Evolutionary conservation across 2,113 vertebrate genomes (phyloP), one percentile per base, ranked within the genome.

Genomic region (Edolisoma coerulescens): DNA sequence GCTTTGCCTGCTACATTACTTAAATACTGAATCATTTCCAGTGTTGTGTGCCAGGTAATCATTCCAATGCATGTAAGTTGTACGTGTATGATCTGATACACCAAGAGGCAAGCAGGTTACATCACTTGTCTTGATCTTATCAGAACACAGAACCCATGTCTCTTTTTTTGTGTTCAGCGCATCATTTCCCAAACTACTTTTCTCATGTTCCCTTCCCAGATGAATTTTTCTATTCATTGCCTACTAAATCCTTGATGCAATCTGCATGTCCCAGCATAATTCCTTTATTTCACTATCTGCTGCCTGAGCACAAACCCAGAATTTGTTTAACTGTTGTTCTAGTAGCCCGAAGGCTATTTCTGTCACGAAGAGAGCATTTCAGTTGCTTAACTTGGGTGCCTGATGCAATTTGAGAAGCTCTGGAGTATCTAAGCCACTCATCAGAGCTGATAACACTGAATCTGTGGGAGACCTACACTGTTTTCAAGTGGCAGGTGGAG

Each of bases 1-100:
- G 19, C 39, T 84, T 59, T 84, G 71, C 89, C 86, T 95, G 92
- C 49, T 81, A 44, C 59, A 86, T 39, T 77, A 74, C 76, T 95
- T 93, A 93, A 94, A 80, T 74, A 78, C 74, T 94, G 77, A 96
- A 94, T 82, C 61, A 71, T 41, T 95, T 91, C 94, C 91, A 92
- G 69, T 71, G 57, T 68, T 28, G 19, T 21, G 44, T 93, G 91
- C 94, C 95, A 96, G 87, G 80, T 61, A 92, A 71, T 91, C 56
- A 52, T 74, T 94, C 56, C 5, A 39, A 65, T 84, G 45, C 27
- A 57, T 92, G 61, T 89, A 75, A 89, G 32, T 47, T 94, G 64
- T 75, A 84, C 77, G 69, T 49, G 53, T 61, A 87, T 79, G 81
- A 94, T 95, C 94, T 96, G 93, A 95, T 95, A 93, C 8, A 7